Evolutionary conservation across 2,113 vertebrate genomes (phyloP), one percentile per base, ranked within the genome.

Genomic region (Edolisoma coerulescens): DNA sequence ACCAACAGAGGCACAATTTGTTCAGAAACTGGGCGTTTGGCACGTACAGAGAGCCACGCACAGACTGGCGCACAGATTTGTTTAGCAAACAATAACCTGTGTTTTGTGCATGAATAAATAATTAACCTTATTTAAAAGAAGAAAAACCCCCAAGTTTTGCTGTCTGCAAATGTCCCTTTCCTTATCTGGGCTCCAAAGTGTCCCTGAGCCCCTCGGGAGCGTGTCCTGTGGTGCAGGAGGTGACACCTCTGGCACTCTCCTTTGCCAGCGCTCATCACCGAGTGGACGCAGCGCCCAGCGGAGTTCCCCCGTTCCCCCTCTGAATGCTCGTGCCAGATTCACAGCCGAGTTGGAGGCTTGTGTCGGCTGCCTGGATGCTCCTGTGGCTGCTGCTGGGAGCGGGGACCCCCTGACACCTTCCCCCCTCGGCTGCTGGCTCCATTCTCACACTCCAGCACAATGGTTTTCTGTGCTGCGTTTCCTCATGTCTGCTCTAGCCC

Each of bases 81-180:
- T 96, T 97, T 97, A 95, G 94, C 93, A 96, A 95, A 94, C 97
- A 96, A 87, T 95, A 96, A 95, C 90, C 85, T 53, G 91, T 84
- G 93, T 96, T 93, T 97, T 95, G 94, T 89, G 78, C 88, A 90
- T 95, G 88, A 93, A 94, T 91, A 91, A 79, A 90, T 68, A 77
- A 96, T 73, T 82, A 88, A 91, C 87, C 67, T 59, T 79, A 53
- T 94, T 95, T 87, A 90, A 94, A 89, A 95, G 83, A 74, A 95
- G 75, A 22, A 53, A 88, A 76, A n/a, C 0, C 6, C 37, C 22
- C 42, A 32, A 44, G 28, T 92, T 93, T 89, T 49, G 17, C 69
- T 78, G n/a, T 47, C 69, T 87, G 45, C 37, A 81, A 23, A 49
- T 15, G 21, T 83, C 56, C 47, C 33, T 56, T 63, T 69, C 64